A percentile compares a stretch with the other conserved stretches of the same genome.
These are phyloP conservation scores for Noctilio leporinus DNA, from an alignment of 2,113 vertebrate genomes.

Conservation along the genomic window DNA sequence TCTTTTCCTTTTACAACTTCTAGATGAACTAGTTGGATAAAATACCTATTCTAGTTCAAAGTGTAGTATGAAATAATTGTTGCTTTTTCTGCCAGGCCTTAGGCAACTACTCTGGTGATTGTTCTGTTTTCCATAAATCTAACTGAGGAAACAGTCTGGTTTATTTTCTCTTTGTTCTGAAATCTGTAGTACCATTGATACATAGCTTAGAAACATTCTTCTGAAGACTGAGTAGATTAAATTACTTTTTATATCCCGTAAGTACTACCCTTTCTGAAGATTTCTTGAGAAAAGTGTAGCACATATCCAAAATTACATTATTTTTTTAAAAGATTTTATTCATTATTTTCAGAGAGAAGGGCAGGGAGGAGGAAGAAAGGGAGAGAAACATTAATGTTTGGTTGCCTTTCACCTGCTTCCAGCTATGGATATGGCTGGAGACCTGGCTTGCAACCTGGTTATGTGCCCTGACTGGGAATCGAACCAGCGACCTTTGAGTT, in stretches of 20 bases:
- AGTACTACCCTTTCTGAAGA: background rate
- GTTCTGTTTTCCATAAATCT: background rate
- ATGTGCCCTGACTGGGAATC: too few relatives aligned
- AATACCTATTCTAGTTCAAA: constrained; percentile 10
- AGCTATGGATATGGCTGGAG: too few relatives aligned
- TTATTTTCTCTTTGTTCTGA: constrained; percentile 35
- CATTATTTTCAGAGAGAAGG: too few relatives aligned
- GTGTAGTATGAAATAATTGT: background rate
- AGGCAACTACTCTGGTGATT: background rate
- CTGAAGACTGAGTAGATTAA: background rate
- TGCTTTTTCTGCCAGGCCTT: background rate
- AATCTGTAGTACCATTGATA: background rate
- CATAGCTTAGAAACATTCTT: constrained; percentile 32
- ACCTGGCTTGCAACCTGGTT: too few relatives aligned
- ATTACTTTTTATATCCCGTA: constrained; percentile 29
- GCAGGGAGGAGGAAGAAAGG: too few relatives aligned
- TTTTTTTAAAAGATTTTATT: too few relatives aligned
- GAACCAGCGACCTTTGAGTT: too few relatives aligned
- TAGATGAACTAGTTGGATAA: background rate
- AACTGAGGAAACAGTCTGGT: background rate
- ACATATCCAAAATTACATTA: background rate
- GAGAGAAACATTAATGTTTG: too few relatives aligned
- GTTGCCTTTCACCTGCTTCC: too few relatives aligned
- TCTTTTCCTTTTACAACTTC: background rate
- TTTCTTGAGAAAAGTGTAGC: constrained; percentile 14